phyloP scores from a whole-genome alignment of 2,797 vertebrate genomes.

The Glyptemys insculpta region DNA sequence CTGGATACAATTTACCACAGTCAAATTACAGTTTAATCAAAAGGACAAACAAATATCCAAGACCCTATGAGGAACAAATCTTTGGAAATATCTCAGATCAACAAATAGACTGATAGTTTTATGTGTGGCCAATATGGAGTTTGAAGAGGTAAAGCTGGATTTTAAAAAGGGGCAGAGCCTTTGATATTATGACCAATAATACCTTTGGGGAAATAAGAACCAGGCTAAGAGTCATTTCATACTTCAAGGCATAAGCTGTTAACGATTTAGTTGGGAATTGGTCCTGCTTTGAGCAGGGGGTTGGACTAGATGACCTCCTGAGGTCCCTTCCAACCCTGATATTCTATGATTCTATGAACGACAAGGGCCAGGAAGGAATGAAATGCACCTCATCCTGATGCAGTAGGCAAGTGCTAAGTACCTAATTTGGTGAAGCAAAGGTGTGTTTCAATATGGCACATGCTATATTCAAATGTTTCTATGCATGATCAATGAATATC shows the following conservation, averaged over 20 bases:
- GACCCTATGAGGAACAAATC: background rate
- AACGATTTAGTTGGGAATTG: background rate
- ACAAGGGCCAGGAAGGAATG: background rate
- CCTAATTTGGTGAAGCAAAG: rapidly evolving
- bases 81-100: background rate
- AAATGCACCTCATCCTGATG: background rate
- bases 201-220: too few species aligned
- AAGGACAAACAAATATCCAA: background rate
- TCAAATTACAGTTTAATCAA: background rate
- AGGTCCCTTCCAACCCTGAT: too few species aligned
- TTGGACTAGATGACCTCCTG: too few species aligned
- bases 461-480: rapidly evolving
- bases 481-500: background rate
- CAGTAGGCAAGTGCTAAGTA: background rate
- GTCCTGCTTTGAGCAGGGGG: too few species aligned
- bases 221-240: background rate
- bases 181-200: background rate
- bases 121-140: background rate
- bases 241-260: background rate
- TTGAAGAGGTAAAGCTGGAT: background rate
- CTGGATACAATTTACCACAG: background rate
- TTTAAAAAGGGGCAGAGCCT: background rate
- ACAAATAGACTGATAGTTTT: background rate
- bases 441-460: rapidly evolving
- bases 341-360: too few species aligned